These are phyloP conservation scores for Nansenia antarctica DNA, from an alignment of 2,113 vertebrate genomes.

Conservation along the genomic window DNA sequence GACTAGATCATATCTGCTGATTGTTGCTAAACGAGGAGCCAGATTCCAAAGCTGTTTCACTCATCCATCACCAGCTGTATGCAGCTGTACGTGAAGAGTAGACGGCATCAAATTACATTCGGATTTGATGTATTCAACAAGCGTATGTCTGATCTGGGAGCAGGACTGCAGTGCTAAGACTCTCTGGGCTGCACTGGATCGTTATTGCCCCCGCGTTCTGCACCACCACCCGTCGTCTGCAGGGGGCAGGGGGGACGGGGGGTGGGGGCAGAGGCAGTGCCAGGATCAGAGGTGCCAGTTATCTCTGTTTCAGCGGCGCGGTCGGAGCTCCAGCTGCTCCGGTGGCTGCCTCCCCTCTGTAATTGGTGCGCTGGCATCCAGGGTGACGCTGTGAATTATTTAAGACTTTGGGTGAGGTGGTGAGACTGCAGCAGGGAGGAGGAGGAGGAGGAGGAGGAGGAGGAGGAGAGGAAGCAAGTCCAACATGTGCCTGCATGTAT, in stretches of 20 bases:
- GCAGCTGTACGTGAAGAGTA: too few relatives aligned
- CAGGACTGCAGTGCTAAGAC: background rate
- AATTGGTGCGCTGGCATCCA: background rate
- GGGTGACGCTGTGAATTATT: background rate
- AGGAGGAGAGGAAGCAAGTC: background rate
- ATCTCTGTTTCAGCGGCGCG: slow-evolving; percentile 14
- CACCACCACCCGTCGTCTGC: slow-evolving; percentile 44
- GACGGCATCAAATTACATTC: too few relatives aligned
- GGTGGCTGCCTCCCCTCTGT: background rate
- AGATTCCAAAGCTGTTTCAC: too few relatives aligned
- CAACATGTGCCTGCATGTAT: background rate
- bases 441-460: background rate
- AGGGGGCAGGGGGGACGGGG: slow-evolving; percentile 20
- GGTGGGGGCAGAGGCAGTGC: background rate
- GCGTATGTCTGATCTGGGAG: background rate
- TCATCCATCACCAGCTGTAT: too few relatives aligned
- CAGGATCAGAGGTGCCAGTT: slow-evolving; percentile 14
- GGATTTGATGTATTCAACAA: too few relatives aligned
- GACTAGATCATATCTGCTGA: too few relatives aligned
- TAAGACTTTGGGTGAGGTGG: background rate
- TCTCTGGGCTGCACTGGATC: too few relatives aligned
- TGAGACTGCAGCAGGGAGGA: background rate
- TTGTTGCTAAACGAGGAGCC: too few relatives aligned
- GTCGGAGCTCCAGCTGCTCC: background rate
- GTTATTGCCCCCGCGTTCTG: slow-evolving; percentile 29